Base-by-base conservation (phyloP, 2,797 vertebrate species). In the Pangasius macronema region DNA sequence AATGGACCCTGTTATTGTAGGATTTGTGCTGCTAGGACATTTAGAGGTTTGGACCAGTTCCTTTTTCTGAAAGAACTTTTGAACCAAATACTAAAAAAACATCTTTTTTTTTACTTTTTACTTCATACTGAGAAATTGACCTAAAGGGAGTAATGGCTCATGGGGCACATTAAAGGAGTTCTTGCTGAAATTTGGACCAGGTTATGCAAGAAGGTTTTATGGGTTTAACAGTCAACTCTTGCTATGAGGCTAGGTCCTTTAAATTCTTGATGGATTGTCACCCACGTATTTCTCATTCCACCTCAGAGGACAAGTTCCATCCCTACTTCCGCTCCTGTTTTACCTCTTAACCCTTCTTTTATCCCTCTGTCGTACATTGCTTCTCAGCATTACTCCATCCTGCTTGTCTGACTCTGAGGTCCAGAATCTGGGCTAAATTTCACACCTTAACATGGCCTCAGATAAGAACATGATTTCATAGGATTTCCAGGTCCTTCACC, bases 11-110 rank as follows among this genome's bases (percentile, higher is more conserved):
- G 68, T 61, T 85, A 11, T 76, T 72, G 18, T 57, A 82, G 27
- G 27, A 57, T 33, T 49, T 46, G 79, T 22, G 55, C 20, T 33
- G 9, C 27, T 63, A 3, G 70, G 55, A 24, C 1, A 1, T 53
- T 57, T 27, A 84, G 53, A 59, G 51, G 33, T 73, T 84, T 84
- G 81, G 59, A 67, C 59, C 27, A 2, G 81, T 20, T 82, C 42
- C 39, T 65, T 49, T 27, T 84, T 39, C 83, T 72, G 67, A 57
- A 72, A 84, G 83, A 42, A 2, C 30, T 68, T 67, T 84, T 55
- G 82, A 84, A 84, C 51, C 46, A 33, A 33, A 27, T 84, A 49
- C 65, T 82, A 63, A 63, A 46, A 79, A 63, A 55, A 39, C 2
- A 10, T 57, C 51, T 79, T 36, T 8, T 36, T 8, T 79, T 57